Evolutionary conservation across 2,113 vertebrate genomes (phyloP).

Genomic region (Bubo blakistoni): DNA sequence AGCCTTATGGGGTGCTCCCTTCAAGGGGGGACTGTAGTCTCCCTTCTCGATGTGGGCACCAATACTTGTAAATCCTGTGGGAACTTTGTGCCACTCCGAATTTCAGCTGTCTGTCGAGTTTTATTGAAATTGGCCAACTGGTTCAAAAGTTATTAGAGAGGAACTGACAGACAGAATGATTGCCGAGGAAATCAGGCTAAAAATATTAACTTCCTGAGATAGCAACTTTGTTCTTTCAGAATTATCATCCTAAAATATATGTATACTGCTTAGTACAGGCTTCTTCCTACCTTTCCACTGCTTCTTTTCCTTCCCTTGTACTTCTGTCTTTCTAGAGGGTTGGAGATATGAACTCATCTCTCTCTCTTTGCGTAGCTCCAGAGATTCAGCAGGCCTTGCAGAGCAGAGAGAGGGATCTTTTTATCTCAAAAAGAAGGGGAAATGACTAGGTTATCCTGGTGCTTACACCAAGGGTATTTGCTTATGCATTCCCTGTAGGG

Average conservation of each 20-base stretch:
- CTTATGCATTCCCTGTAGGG: neutral
- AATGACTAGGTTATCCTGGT: neutral
- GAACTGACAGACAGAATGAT: slow-evolving; percentile 21
- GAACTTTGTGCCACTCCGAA: neutral
- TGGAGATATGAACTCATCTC: neutral
- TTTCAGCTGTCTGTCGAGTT: neutral
- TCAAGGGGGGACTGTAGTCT: neutral
- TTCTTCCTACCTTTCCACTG: neutral
- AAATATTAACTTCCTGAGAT: slow-evolving; percentile 11
- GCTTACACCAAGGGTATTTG: neutral
- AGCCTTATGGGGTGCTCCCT: neutral
- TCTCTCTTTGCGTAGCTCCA: neutral
- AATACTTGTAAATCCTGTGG: neutral
- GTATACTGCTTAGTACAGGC: neutral
- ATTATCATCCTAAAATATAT: neutral
- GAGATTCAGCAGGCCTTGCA: neutral
- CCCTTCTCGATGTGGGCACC: accelerated
- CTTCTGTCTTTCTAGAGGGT: neutral
- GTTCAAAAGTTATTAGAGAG: neutral
- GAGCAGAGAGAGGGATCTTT: neutral
- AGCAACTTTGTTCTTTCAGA: neutral
- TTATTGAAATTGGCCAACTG: neutral
- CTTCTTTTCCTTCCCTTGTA: neutral
- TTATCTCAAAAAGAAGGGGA: neutral
- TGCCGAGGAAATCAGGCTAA: slow-evolving; percentile 13